These are phyloP conservation scores for Caretta caretta DNA, from an alignment of 2,113 vertebrate species.

Conservation along the genomic window DNA sequence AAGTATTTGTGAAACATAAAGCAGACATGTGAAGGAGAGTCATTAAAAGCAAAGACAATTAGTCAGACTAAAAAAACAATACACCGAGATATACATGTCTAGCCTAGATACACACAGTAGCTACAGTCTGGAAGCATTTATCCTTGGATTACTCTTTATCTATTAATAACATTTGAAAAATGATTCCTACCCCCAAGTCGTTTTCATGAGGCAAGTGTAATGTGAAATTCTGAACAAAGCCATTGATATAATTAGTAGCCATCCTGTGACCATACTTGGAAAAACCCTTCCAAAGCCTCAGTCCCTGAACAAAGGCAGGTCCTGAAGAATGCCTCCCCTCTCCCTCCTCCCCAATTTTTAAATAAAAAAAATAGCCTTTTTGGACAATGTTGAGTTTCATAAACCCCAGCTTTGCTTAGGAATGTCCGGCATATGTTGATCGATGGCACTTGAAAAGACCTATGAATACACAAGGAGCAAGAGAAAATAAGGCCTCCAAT, in stretches of 20 bases:
- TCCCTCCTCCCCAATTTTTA: neutral
- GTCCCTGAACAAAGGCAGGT: neutral
- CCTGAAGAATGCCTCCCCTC: neutral
- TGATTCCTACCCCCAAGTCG: conserved; percentile 4
- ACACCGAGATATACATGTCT: conserved; percentile 61
- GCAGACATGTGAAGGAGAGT: conserved; percentile 59
- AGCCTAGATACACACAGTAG: conserved; percentile 74
- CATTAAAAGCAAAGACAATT: conserved; percentile 77
- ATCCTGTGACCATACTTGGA: neutral
- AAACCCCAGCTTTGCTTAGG: neutral
- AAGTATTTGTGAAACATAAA: conserved; percentile 72
- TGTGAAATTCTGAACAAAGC: conserved; percentile 10
- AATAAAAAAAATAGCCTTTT: neutral
- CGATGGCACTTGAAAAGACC: neutral
- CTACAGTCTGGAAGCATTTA: conserved; percentile 71
- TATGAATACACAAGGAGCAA: neutral
- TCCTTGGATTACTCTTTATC: conserved; percentile 73
- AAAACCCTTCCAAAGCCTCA: neutral
- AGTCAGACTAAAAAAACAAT: conserved; percentile 73
- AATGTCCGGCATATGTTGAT: neutral
- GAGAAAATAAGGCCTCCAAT: neutral
- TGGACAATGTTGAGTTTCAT: neutral
- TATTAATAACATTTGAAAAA: conserved; percentile 74
- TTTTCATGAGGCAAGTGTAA: conserved; percentile 68
- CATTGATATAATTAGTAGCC: neutral